phyloP scores from a whole-genome alignment of 2,888 invertebrate species.

The Mayetiola destructor region DNA sequence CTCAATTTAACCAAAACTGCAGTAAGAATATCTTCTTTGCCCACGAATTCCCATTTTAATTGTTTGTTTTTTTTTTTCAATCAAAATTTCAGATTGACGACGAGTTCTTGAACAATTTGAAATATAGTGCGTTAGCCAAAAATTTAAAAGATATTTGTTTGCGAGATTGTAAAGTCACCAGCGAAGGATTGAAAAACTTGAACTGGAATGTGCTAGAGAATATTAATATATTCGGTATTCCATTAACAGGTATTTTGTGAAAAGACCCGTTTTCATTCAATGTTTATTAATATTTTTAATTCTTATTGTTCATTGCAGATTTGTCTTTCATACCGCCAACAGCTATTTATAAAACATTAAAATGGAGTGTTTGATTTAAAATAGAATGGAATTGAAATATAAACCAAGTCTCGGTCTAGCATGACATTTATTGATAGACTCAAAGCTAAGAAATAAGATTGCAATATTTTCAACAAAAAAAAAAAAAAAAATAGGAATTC shows the following conservation, averaged over 20 bases:
- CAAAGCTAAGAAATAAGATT: no score
- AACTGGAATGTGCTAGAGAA: conserved; percentile 1
- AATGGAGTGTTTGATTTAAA: conserved; percentile 2
- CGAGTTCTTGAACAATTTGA: background rate
- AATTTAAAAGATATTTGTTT: background rate
- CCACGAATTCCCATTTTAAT: no score
- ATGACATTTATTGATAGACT: no score
- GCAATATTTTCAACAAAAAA: no score
- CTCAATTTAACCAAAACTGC: no score
- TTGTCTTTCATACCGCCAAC: conserved; percentile 3
- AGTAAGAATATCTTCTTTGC: no score
- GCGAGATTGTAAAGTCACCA: background rate
- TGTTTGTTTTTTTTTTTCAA: no score
- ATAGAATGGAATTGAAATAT: no score
- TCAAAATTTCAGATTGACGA: background rate
- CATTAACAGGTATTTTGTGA: background rate
- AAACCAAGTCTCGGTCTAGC: no score
- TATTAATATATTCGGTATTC: background rate
- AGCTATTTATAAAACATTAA: conserved; percentile 1
- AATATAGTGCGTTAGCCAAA: background rate
- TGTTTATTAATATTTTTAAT: background rate
- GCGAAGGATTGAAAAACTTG: background rate
- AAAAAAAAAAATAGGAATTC: no score
- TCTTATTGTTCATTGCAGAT: background rate
- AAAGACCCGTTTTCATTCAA: background rate